Percentiles rank a stretch among this genome's conserved stretches.
These are phyloP conservation scores for Montipora foliosa DNA, from an alignment of 64 coral and sea anemone species.

Conservation along the genomic window DNA sequence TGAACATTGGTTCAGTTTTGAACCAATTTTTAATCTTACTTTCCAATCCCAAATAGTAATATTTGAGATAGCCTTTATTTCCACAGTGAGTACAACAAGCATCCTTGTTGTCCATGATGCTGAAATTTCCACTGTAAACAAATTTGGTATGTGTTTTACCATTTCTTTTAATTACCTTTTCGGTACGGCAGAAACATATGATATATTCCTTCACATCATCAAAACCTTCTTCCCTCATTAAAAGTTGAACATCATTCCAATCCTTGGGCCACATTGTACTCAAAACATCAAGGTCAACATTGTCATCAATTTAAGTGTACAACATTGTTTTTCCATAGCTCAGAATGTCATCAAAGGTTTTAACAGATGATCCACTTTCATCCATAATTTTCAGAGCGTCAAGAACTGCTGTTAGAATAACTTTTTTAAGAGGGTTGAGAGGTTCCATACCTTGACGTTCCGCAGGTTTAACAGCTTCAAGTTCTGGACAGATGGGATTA, in stretches of 20 bases:
- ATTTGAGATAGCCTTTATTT: conserved; percentile 63
- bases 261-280: conserved; percentile 71
- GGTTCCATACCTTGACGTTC: conserved; percentile 20
- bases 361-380: conserved; percentile 60
- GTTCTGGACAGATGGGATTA: too few species aligned
- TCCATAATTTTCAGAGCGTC: conserved; percentile 58
- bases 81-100: conserved; percentile 67
- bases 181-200: conserved; percentile 70
- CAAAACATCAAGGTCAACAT: conserved; percentile 64
- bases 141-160: conserved; percentile 56
- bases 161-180: conserved; percentile 60
- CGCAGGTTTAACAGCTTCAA: background rate
- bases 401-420: conserved; percentile 37
- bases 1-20: conserved; percentile 58
- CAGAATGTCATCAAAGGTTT: conserved; percentile 75
- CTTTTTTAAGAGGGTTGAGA: conserved; percentile 12
- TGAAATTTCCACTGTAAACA: conserved; percentile 78
- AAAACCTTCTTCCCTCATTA: conserved; percentile 81
- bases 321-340: conserved; percentile 75
- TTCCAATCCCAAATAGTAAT: conserved; percentile 73
- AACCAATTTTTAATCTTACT: conserved; percentile 87
- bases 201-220: conserved; percentile 72
- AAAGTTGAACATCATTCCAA: conserved; percentile 72
- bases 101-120: conserved; percentile 73
- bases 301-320: conserved; percentile 22